Evolutionary conservation across 2,797 vertebrate species (phyloP), one percentile per base, ranked within the genome.

Genomic region (Peromyscus attwateri): DNA sequence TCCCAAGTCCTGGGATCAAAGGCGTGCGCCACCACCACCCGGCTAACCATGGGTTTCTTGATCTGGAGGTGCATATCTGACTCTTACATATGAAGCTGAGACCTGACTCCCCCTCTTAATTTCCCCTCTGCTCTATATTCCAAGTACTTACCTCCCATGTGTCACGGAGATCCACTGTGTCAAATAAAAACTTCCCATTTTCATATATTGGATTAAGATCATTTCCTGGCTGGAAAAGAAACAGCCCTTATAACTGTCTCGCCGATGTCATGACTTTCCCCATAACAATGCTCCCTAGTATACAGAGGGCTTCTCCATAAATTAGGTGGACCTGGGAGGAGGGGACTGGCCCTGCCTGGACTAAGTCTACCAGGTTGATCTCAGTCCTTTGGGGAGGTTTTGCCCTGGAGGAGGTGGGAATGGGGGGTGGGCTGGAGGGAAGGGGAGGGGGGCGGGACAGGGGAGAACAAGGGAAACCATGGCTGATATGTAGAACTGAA

Each of bases 81-180:
- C 40, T 46, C 52, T 88, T 31, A 49, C 40, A 23, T 70, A 46
- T 55, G 83, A 85, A 12, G 17, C 1, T 49, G 64, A 25, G 43
- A 49, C 4, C 43, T 25, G 84, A 37, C 23, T 71, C 84, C 46
- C 66, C 37, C 19, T 29, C 71, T 89, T 12, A 75, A 60, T 16
- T 89, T 55, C 34, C 13, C 23, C 23, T 29, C 23, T 55, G 25
- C 2, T 73, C 68, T 87, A 17, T 40, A 19, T 73, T 37, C 9
- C 49, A 27, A 55, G n/a, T 52, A 37, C 79, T 82, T 23, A 66
- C 37, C 77, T 73, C 68, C 77, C 82, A 96, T 0, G 49, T 82
- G 71, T 34, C 11, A 70, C 85, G 40, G n/a, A 97, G 40, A 80
- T 84, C 93, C 49, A 95, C 92, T 21, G 46, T 46, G 19, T 97